Evolutionary conservation across 2,888 invertebrate genomes (phyloP).

Genomic region (Suillia variegata): DNA sequence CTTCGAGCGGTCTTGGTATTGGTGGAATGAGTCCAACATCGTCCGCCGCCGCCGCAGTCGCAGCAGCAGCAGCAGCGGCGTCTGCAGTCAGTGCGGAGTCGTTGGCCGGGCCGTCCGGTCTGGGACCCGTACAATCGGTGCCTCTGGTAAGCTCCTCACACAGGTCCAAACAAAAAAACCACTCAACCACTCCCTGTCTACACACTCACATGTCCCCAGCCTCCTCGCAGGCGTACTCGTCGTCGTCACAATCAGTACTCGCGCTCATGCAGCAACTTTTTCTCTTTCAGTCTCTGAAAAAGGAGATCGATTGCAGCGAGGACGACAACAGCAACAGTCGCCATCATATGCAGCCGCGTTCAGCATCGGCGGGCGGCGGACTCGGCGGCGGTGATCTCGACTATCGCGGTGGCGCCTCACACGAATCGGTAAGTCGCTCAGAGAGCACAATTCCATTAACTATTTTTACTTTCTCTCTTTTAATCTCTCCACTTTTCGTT

Average conservation of each 20-base stretch:
- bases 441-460: neutral
- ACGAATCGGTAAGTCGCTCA: constrained; percentile 82
- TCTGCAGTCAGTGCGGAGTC: constrained; percentile 36
- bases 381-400: constrained; percentile 71
- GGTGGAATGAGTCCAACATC: constrained; percentile 47
- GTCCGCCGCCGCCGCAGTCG: constrained; percentile 30
- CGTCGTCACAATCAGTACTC: neutral
- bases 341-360: constrained; percentile 64
- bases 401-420: constrained; percentile 80
- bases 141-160: constrained; percentile 78
- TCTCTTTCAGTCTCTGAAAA: constrained; percentile 76
- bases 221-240: neutral
- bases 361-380: constrained; percentile 65
- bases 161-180: too few relatives aligned
- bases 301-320: constrained; percentile 85
- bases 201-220: neutral
- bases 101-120: constrained; percentile 76
- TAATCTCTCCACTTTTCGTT: constrained; percentile 25
- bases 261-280: constrained; percentile 18
- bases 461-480: constrained; percentile 15
- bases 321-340: constrained; percentile 62
- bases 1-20: constrained; percentile 41
- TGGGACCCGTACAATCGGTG: constrained; percentile 87
- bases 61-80: constrained; percentile 31
- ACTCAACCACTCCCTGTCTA: neutral